These are phyloP conservation scores for Sebastes itinus DNA, from an alignment of 2,797 vertebrate species.

Conservation along the genomic window DNA sequence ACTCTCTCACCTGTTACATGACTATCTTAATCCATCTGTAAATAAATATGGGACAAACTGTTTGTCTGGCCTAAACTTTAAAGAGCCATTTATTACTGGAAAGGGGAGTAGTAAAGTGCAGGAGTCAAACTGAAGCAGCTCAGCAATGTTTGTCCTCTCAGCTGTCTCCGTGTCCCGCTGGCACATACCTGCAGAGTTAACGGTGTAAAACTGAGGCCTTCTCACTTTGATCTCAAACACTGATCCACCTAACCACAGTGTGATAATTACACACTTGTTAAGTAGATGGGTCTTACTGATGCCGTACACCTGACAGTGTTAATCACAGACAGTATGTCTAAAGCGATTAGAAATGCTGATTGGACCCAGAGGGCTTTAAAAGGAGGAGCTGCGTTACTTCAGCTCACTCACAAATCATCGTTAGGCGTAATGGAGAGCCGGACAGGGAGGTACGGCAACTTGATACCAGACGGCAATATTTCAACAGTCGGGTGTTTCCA, in stretches of 20 bases:
- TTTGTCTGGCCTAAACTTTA: neutral
- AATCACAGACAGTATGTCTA: conserved; percentile 35
- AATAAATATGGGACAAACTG: neutral
- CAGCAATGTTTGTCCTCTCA: conserved; percentile 48
- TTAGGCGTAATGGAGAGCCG: conserved; percentile 63
- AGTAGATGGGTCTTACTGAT: conserved; percentile 23
- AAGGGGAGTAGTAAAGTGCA: conserved; percentile 22
- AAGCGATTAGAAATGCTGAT: conserved; percentile 38
- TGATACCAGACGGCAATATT: conserved; percentile 49
- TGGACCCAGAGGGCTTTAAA: conserved; percentile 41
- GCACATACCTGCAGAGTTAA: conserved; percentile 35
- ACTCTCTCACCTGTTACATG: neutral
- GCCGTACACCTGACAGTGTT: conserved; percentile 25
- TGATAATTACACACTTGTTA: conserved; percentile 8
- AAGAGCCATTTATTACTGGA: neutral
- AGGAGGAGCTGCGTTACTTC: conserved; percentile 35
- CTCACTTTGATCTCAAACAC: conserved; percentile 11
- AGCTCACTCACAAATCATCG: conserved; percentile 51
- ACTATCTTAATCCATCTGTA: neutral
- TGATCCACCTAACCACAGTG: neutral
- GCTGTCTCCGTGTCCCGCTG: conserved; percentile 51
- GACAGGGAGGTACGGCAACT: conserved; percentile 53
- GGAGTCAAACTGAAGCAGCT: conserved; percentile 41
- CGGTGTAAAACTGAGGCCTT: conserved; percentile 12
- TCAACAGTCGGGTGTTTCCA: neutral